Conservation (phyloP, 1,140 invertebrate species). For the Calycopis cecrops region DNA sequence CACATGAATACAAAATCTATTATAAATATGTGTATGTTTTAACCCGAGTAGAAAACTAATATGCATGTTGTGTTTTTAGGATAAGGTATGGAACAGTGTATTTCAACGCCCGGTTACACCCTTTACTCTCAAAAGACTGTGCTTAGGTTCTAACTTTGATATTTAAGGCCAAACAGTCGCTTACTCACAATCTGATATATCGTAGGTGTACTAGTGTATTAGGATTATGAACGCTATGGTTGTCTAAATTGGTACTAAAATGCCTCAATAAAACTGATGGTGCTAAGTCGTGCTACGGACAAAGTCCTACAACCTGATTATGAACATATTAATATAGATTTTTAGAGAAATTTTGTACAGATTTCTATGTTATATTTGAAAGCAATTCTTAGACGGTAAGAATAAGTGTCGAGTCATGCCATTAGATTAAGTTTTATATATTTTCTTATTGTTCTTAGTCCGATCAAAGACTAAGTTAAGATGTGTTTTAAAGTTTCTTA, state of each 20-base stretch:
- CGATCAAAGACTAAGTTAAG: neutral
- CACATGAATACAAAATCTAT: too few species aligned
- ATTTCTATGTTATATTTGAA: constrained; percentile 32
- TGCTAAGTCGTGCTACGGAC: constrained; percentile 67
- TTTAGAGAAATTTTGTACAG: constrained; percentile 57
- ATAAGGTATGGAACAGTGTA: neutral
- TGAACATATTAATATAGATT: constrained; percentile 40
- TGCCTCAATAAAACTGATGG: constrained; percentile 46
- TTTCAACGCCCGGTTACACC: neutral
- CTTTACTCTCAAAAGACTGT: neutral
- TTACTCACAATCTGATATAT: neutral
- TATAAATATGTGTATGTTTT: too few species aligned
- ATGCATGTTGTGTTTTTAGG: too few species aligned
- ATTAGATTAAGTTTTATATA: constrained; percentile 57
- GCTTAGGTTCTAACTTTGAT: neutral
- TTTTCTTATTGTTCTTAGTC: constrained; percentile 6
- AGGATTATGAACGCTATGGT: neutral
- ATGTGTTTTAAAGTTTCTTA: too few species aligned
- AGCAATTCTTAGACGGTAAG: constrained; percentile 34
- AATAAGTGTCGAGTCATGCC: constrained; percentile 67
- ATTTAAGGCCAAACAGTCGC: constrained; percentile 1
- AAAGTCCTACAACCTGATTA: constrained; percentile 49
- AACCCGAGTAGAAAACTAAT: too few species aligned
- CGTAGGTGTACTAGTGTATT: constrained; percentile 15
- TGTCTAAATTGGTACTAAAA: constrained; percentile 33